These are phyloP conservation scores for Coelinius sp. DNA, from an alignment of 2,888 invertebrate genomes.

Conservation along the genomic window DNA sequence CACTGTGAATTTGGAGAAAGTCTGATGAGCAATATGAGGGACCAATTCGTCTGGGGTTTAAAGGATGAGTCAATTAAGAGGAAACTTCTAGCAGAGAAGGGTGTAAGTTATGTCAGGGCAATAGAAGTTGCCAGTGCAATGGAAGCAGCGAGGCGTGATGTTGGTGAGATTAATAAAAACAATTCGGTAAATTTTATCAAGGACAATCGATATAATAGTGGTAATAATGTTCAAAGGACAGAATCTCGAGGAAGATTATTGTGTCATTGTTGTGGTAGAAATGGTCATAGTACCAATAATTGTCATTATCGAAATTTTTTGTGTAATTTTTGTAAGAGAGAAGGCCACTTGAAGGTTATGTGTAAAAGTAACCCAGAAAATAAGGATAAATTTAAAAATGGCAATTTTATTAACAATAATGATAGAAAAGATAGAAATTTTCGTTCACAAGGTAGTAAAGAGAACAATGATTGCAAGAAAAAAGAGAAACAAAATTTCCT, in stretches of 20 bases:
- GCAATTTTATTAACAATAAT: background rate
- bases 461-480: background rate
- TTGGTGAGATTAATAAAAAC: constrained; percentile 29
- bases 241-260: background rate
- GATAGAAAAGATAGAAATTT: background rate
- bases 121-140: constrained; percentile 38
- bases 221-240: background rate
- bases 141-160: constrained; percentile 33
- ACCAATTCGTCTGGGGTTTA: constrained; percentile 43
- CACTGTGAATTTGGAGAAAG: constrained; percentile 25
- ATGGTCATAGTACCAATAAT: constrained; percentile 2
- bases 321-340: constrained; percentile 34
- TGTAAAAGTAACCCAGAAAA: constrained; percentile 22
- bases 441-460: background rate
- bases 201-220: background rate
- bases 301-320: constrained; percentile 27
- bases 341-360: constrained; percentile 25
- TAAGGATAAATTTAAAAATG: background rate
- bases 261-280: constrained; percentile 32
- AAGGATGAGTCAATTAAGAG: constrained; percentile 30
- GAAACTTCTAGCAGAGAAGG: constrained; percentile 34
- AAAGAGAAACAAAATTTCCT: constrained; percentile 30
- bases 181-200: background rate
- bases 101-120: constrained; percentile 29
- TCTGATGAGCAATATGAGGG: constrained; percentile 27